phyloP scores from a whole-genome alignment of 2,888 invertebrate genomes.

The Iselma pallidipennis region DNA sequence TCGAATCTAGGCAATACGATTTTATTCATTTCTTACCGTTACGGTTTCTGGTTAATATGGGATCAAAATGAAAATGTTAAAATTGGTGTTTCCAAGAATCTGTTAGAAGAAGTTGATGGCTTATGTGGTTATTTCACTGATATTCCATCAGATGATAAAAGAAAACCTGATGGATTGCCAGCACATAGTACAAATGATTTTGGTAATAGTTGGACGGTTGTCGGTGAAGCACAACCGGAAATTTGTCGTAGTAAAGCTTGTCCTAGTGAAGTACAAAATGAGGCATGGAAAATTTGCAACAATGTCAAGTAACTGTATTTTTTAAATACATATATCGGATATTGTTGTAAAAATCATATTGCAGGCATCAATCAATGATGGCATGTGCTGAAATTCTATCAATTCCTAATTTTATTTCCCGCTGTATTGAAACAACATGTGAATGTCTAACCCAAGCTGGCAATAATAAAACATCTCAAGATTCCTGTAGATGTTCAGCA shows the following conservation, averaged over 20 bases:
- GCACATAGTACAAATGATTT: constrained; percentile 70
- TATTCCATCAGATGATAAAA: constrained; percentile 67
- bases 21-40: constrained; percentile 66
- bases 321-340: neutral
- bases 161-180: constrained; percentile 67
- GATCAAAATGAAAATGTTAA: constrained; percentile 65
- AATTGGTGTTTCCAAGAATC: constrained; percentile 69
- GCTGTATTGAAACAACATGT: constrained; percentile 77
- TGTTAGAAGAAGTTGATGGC: constrained; percentile 71
- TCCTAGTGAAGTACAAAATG: constrained; percentile 63
- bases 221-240: constrained; percentile 52
- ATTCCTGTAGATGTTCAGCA: constrained; percentile 70
- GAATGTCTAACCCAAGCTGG: constrained; percentile 66
- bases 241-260: constrained; percentile 67
- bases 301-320: constrained; percentile 67
- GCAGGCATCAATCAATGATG: constrained; percentile 57
- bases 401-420: constrained; percentile 70
- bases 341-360: neutral
- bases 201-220: constrained; percentile 75
- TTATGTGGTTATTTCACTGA: constrained; percentile 80
- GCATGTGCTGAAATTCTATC: constrained; percentile 67
- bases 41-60: constrained; percentile 76
- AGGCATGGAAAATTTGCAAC: constrained; percentile 71
- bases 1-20: constrained; percentile 55
- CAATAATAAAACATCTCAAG: constrained; percentile 30